Percentiles rank a stretch among this genome's conserved stretches.
Evolutionary conservation across 1,140 invertebrate genomes (phyloP).

Genomic region (Lanistes nyassanus): DNA sequence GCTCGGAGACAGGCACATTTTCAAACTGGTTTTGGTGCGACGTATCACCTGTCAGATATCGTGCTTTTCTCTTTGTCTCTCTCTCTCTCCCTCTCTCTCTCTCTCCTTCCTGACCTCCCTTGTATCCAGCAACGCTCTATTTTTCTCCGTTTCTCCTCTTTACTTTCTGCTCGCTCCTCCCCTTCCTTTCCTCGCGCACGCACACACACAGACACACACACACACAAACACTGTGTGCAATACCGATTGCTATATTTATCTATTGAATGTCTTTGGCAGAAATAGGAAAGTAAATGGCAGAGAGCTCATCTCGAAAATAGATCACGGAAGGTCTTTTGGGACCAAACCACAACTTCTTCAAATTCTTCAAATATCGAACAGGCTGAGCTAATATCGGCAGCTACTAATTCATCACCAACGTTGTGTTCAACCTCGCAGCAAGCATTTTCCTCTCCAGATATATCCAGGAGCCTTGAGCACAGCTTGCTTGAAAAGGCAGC

Average conservation of each 20-base stretch:
- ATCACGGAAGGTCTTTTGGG: no score
- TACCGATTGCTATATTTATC: neutral
- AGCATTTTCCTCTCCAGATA: neutral
- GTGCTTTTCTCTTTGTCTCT: neutral
- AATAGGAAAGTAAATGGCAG: no score
- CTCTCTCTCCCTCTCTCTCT: slow-evolving; percentile 10
- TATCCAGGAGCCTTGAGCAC: neutral
- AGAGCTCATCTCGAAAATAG: no score
- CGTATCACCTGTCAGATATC: neutral
- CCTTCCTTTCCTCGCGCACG: neutral
- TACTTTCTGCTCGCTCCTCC: neutral
- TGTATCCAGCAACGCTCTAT: neutral
- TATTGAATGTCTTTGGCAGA: no score
- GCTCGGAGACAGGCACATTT: no score
- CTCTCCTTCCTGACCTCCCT: neutral
- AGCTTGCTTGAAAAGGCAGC: neutral
- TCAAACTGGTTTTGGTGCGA: no score
- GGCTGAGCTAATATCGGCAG: no score
- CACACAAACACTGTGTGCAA: neutral
- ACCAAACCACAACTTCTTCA: no score
- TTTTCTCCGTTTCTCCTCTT: neutral
- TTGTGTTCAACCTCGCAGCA: neutral
- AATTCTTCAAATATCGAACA: no score
- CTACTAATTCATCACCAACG: neutral
- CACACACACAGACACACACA: slow-evolving; percentile 8